Percentiles rank a stretch among this genome's conserved stretches.
Conservation (phyloP, 2,113 vertebrate genomes). For the Indicator maculatus region DNA sequence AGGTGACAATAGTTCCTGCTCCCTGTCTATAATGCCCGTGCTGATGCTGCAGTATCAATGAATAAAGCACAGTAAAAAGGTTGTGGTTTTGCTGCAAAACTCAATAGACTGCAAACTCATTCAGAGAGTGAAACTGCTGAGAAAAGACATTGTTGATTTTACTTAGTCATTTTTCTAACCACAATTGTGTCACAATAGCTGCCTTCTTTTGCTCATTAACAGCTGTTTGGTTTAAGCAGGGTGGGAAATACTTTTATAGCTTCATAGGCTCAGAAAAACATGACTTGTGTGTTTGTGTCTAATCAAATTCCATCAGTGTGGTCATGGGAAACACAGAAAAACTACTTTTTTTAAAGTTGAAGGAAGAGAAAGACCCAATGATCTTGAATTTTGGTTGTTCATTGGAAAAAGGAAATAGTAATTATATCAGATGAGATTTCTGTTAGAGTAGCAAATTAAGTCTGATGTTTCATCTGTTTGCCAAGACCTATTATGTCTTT, state of each 20-base stretch:
- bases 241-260: background rate
- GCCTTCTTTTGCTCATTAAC: background rate
- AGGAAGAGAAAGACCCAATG: background rate
- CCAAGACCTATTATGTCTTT: background rate
- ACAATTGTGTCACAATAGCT: rapidly evolving
- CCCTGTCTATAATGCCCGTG: background rate
- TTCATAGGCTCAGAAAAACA: background rate
- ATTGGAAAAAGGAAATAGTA: background rate
- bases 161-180: background rate
- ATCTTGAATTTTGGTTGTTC: background rate
- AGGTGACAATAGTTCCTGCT: background rate
- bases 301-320: background rate
- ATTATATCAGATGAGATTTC: background rate
- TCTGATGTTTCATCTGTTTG: background rate
- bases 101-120: background rate
- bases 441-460: background rate
- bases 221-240: background rate
- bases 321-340: background rate
- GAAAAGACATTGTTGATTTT: background rate
- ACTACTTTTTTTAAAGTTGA: background rate
- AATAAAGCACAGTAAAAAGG: background rate
- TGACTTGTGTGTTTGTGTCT: background rate
- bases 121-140: background rate
- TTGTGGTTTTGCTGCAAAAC: background rate
- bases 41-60: background rate